These are phyloP conservation scores for Halictus quadricinctus DNA, from an alignment of 2,888 invertebrate genomes.

Conservation along the genomic window DNA sequence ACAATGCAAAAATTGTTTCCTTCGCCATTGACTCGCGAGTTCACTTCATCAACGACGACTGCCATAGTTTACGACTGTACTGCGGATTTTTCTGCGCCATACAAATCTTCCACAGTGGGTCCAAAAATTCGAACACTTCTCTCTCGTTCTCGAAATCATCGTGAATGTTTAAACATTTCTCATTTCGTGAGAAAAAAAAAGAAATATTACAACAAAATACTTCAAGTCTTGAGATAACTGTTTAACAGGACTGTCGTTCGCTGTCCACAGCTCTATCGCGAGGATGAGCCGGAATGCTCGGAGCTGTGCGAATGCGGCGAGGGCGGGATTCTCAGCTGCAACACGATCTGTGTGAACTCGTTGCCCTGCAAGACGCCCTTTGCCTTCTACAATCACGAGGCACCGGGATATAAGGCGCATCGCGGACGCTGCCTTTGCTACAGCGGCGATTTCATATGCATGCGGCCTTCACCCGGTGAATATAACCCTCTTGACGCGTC, in stretches of 20 bases:
- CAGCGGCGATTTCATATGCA: conserved; percentile 95
- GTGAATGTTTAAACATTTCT: not conserved
- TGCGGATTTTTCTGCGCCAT: not conserved
- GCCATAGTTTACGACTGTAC: not conserved
- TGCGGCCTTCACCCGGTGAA: conserved; percentile 90
- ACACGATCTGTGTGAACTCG: conserved; percentile 93
- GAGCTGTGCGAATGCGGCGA: conserved; percentile 94
- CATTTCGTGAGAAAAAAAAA: not conserved
- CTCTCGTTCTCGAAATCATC: not conserved
- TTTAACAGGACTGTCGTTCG: not conserved
- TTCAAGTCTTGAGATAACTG: not conserved
- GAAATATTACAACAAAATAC: not conserved
- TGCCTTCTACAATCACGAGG: conserved; percentile 95
- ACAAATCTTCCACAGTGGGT: not conserved
- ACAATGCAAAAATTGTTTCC: not conserved
- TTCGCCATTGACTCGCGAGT: not conserved
- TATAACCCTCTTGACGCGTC: conserved; percentile 29
- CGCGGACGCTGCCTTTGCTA: conserved; percentile 95
- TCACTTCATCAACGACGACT: not conserved
- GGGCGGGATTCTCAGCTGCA: conserved; percentile 91
- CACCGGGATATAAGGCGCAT: conserved; percentile 95
- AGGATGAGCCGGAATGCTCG: conserved; percentile 94
- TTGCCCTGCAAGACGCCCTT: conserved; percentile 94
- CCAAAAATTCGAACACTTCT: too few relatives aligned
- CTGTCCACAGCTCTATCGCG: conserved; percentile 88